phyloP scores from a whole-genome alignment of 2,888 invertebrate species.

The Drosophila prostipennis region DNA sequence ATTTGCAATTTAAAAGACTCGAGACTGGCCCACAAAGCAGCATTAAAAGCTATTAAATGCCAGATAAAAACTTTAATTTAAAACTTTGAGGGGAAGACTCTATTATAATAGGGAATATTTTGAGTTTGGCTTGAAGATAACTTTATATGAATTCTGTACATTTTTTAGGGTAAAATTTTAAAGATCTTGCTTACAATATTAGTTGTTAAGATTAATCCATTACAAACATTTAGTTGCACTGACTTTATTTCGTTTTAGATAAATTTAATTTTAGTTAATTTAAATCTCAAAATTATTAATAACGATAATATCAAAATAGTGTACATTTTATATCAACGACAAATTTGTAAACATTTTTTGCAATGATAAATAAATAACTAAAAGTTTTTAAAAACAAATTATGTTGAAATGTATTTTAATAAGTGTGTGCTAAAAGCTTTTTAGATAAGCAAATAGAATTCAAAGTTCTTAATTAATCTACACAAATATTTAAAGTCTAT shows the following conservation, averaged over 20 bases:
- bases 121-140: background rate
- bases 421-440: background rate
- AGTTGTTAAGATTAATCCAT: too few species aligned
- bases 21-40: slow-evolving; percentile 6
- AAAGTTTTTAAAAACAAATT: background rate
- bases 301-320: too few species aligned
- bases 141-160: background rate
- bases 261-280: too few species aligned
- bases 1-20: slow-evolving; percentile 35
- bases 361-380: too few species aligned
- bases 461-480: background rate
- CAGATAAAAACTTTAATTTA: background rate
- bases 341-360: too few species aligned
- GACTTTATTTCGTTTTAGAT: too few species aligned
- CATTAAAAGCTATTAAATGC: background rate
- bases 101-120: background rate
- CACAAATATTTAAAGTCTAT: slow-evolving; percentile 8
- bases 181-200: too few species aligned
- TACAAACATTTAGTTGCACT: too few species aligned
- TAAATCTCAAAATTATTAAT: too few species aligned
- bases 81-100: background rate
- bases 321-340: too few species aligned
- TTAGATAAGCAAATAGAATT: background rate
- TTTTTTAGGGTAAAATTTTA: too few species aligned
- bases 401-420: background rate